phyloP scores from a whole-genome alignment of 2,797 vertebrate genomes.

The Myoxocephalus aenaeus region DNA sequence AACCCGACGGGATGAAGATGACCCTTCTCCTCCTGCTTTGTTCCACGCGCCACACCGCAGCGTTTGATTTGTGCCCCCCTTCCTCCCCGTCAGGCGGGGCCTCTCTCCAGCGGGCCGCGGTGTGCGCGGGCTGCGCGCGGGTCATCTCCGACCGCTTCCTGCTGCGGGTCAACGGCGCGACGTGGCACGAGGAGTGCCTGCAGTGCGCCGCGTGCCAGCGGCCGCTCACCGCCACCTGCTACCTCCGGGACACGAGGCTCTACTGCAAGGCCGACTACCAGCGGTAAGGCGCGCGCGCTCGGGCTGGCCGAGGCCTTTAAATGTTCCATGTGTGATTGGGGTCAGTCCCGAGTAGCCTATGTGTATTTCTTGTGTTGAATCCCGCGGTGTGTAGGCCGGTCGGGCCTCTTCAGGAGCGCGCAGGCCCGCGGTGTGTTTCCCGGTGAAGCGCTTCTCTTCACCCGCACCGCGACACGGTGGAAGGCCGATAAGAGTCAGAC shows the following conservation, averaged over 20 bases:
- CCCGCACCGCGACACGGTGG: not conserved
- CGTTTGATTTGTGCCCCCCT: not conserved
- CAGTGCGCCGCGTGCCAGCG: conserved; percentile 93
- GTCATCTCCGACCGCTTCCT: conserved; percentile 94
- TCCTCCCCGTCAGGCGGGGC: conserved; percentile 25
- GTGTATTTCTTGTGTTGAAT: not conserved
- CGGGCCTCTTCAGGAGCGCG: not conserved
- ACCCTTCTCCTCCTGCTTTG: not conserved
- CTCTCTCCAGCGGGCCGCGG: conserved; percentile 30
- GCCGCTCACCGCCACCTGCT: conserved; percentile 93
- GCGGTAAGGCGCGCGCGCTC: conserved; percentile 84
- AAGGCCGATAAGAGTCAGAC: no score
- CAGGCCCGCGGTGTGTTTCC: not conserved
- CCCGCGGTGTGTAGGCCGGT: not conserved
- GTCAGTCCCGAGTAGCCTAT: not conserved
- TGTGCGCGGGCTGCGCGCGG: conserved; percentile 88
- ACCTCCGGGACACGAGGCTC: conserved; percentile 89
- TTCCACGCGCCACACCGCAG: not conserved
- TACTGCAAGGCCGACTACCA: conserved; percentile 96
- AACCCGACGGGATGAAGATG: not conserved
- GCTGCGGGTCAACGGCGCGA: conserved; percentile 92
- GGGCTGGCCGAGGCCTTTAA: not conserved
- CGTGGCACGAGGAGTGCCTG: conserved; percentile 94
- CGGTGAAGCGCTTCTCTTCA: not conserved
- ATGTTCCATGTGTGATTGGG: not conserved